Evolutionary conservation across 2,797 vertebrate species (phyloP), one percentile per base, ranked within the genome.

Genomic region (Paramormyrops hopkinsi): DNA sequence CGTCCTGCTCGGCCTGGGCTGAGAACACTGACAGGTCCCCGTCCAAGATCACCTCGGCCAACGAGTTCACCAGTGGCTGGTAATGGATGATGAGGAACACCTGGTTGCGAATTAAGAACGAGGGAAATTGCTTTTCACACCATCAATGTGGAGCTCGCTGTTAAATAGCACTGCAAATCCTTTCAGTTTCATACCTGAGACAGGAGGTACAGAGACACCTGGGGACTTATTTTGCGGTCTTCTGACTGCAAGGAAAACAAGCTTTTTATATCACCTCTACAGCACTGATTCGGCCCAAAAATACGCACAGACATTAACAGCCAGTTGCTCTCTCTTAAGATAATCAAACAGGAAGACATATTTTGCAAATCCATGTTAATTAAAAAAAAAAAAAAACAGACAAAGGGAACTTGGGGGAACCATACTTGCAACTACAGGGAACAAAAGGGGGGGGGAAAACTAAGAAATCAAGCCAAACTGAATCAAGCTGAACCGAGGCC

Each of bases 41-140:
- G 0, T 98, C 99, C 83, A 99, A 96, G 90, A 99, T 98, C 86
- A 99, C 97, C 25, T 99, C 97, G 0, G 98, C 98, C 92, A 99
- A 93, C 0, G 98, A 94, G 92, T 98, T 97, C 92, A 99, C 99
- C 94, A 99, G 95, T 0, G 98, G 98, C 83, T 96, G 96, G 9
- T 99, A 98, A 93, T 99, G 98, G 92, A 99, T 98, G 91, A 99
- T 99, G 83, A 99, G 95, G 94, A 99, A 99, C 90, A 99, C 98
- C 98, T 99, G 90, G n/a, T 89, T 3, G 69, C 2, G 17, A 51
- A 56, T 48, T 14, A 12, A 51, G n/a, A 22, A 53, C 0, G 48
- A 33, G 3, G 46, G n/a, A 59, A 83, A 84, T 3, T 7, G 22
- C 46, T 53, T 29, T 50, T 33, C 62, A 19, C 11, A 89, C 33